These are phyloP conservation scores for Macrobrachium rosenbergii DNA, from an alignment of 1,140 invertebrate genomes.

Conservation along the genomic window DNA sequence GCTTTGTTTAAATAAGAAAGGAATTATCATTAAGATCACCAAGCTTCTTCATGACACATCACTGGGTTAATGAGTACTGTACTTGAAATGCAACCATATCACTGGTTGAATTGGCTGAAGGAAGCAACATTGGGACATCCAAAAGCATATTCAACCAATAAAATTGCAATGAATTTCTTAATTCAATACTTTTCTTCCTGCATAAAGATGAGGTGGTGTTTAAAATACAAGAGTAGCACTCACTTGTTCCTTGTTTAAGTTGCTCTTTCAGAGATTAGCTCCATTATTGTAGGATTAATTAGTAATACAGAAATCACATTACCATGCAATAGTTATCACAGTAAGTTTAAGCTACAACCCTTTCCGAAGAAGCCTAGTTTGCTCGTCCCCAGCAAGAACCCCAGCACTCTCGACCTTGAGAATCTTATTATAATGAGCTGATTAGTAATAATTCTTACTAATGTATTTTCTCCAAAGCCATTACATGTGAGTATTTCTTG, in stretches of 20 bases:
- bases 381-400: conserved; percentile 55
- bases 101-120: conserved; percentile 48
- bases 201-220: conserved; percentile 13
- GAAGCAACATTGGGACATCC: conserved; percentile 16
- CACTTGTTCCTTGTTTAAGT: conserved; percentile 43
- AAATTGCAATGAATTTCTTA: conserved; percentile 8
- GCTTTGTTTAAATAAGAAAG: not conserved
- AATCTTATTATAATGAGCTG: not conserved
- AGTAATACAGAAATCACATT: conserved; percentile 63
- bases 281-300: conserved; percentile 55
- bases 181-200: conserved; percentile 1
- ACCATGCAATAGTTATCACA: conserved; percentile 63
- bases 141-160: conserved; percentile 29
- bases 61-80: conserved; percentile 24
- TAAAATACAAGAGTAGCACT: conserved; percentile 13
- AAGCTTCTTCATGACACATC: conserved; percentile 47
- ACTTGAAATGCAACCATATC: conserved; percentile 43
- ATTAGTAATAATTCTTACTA: not conserved
- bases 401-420: conserved; percentile 30
- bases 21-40: conserved; percentile 20
- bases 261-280: conserved; percentile 56
- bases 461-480: no score
- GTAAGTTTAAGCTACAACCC: conserved; percentile 61
- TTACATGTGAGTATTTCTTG: no score
- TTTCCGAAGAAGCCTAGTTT: conserved; percentile 61